phyloP scores from a whole-genome alignment of 2,888 invertebrate species.

The Pantelozetes paolii region DNA sequence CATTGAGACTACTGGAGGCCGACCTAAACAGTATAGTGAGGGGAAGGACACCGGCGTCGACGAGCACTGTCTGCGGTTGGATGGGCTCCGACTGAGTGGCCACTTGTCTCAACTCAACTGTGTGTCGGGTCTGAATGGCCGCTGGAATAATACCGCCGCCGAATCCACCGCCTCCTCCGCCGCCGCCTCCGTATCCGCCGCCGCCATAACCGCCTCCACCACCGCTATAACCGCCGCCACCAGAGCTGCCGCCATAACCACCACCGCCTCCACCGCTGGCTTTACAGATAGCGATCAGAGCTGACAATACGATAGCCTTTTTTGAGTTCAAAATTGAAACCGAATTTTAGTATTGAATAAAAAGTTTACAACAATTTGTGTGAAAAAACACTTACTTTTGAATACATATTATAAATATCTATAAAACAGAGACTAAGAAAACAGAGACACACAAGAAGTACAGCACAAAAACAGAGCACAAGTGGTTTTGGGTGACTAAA shows the following conservation, averaged over 20 bases:
- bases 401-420: too few relatives aligned
- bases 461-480: too few relatives aligned
- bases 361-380: too few relatives aligned
- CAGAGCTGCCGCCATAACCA: neutral
- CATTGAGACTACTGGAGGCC: conserved; percentile 6
- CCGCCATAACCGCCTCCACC: neutral
- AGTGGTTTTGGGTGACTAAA: too few relatives aligned
- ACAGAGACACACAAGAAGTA: too few relatives aligned
- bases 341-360: too few relatives aligned
- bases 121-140: conserved; percentile 28
- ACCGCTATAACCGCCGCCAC: neutral
- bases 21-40: conserved; percentile 28
- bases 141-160: conserved; percentile 14
- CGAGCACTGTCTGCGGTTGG: neutral
- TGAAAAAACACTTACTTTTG: too few relatives aligned
- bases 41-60: conserved; percentile 14
- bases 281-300: neutral
- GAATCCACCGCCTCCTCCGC: neutral
- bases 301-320: neutral
- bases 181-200: neutral
- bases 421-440: too few relatives aligned
- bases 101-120: conserved; percentile 3
- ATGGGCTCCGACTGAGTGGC: neutral
- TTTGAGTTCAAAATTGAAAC: too few relatives aligned
- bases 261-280: neutral